Percentiles rank a stretch among this genome's conserved stretches.
phyloP scores from a whole-genome alignment of 2,113 vertebrate species.

The Odocoileus hemionus region DNA sequence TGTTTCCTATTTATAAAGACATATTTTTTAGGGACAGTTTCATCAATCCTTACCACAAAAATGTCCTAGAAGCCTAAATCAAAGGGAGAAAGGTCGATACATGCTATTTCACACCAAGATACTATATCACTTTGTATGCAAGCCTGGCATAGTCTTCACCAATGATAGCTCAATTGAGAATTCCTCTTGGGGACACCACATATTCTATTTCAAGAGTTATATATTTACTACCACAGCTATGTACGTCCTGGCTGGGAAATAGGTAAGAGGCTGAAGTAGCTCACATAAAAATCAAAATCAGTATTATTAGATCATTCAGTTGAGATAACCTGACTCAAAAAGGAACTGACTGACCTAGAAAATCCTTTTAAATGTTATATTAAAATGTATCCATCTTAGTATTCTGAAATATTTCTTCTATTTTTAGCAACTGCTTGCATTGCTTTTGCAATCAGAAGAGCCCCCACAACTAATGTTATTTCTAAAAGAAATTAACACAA shows the following conservation, averaged over 20 bases:
- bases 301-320: neutral
- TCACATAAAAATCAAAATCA: neutral
- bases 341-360: neutral
- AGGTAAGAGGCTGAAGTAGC: neutral
- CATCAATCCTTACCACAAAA: neutral
- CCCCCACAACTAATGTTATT: neutral
- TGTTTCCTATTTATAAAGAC: neutral
- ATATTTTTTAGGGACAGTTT: neutral
- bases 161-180: neutral
- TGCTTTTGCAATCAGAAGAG: constrained; percentile 50
- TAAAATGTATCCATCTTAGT: neutral
- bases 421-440: constrained; percentile 10
- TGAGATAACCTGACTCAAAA: constrained; percentile 17
- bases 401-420: neutral
- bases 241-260: neutral
- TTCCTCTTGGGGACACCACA: neutral
- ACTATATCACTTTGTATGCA: neutral
- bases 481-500: constrained; percentile 17
- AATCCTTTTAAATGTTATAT: constrained; percentile 9
- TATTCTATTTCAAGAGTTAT: neutral
- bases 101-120: neutral
- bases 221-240: neutral
- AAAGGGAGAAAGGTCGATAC: neutral
- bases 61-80: neutral
- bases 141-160: neutral